Conservation (phyloP, 2,113 vertebrate species). For the Syngnathus typhle region DNA sequence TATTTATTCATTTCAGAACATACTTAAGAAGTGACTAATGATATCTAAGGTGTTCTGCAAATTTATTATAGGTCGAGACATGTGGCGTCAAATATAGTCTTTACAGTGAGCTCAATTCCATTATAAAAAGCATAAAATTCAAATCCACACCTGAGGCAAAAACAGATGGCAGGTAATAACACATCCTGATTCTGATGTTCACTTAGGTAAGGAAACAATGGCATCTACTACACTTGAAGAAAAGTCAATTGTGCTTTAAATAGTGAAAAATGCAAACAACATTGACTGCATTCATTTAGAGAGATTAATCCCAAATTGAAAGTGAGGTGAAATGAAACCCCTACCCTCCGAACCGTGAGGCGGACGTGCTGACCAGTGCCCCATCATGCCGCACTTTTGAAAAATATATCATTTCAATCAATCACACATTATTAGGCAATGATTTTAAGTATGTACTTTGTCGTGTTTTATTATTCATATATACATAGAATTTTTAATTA, state of each 20-base stretch:
- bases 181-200: background rate
- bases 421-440: background rate
- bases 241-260: background rate
- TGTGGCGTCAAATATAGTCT: slow-evolving; percentile 38
- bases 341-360: too few relatives aligned
- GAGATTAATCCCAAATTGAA: too few relatives aligned
- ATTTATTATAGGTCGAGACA: slow-evolving; percentile 14
- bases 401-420: too few relatives aligned
- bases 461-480: background rate
- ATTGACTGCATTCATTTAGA: too few relatives aligned
- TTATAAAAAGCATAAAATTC: background rate
- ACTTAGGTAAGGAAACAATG: background rate
- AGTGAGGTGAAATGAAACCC: too few relatives aligned
- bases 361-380: too few relatives aligned
- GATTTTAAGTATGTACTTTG: background rate
- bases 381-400: too few relatives aligned
- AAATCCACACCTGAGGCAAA: slow-evolving; percentile 1
- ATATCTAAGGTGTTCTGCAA: background rate
- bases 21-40: background rate
- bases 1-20: too few relatives aligned
- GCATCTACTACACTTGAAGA: background rate
- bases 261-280: background rate
- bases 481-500: background rate
- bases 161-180: background rate
- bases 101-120: background rate